Evolutionary conservation across 2,797 vertebrate genomes (phyloP), one percentile per base, ranked within the genome.

Genomic region (Gadopsis marmoratus): DNA sequence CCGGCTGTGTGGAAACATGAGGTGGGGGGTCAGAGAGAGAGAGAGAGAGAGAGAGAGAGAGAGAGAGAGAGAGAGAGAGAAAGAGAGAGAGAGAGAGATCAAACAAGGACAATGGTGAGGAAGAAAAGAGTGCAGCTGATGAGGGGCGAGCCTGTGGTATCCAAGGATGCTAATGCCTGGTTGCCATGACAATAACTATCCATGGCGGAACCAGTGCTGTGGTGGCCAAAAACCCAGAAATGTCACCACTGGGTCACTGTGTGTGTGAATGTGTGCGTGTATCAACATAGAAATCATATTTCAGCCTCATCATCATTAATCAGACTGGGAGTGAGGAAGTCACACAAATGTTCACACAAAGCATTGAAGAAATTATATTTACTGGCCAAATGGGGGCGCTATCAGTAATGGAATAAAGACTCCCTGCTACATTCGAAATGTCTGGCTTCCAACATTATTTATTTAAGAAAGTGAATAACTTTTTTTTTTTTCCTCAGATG

Each of bases 151-250:
- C 61, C 59, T 17, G 23, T 66, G 23, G 82, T 80, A 79, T 83
- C 83, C 78, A 75, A 71, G 79, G 87, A 88, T 86, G 87, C 78
- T 86, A 86, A 86, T 86, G 91, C 79, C 55, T 74, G 82, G 93
- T 93, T 93, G 85, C 92, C 85, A 94, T 92, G 93, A 76, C 91
- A 71, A 89, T 86, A 71, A 62, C 59, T 70, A 73, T 78, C 78
- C 37, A 62, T n/a, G 17, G 53, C 72, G 50, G 29, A 74, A 82
- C 14, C 55, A 68, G n/a, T 4, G 68, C 39, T 61, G 60, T 33
- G n/a, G 64, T 58, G 58, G 63, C 31, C 62, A 58, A 31, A 82
- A 81, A 66, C 48, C 11, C 47, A 70, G 54, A 69, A 71, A 78
- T 67, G 65, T 79, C 78, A 86, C 39, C 19, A 17, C 62, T 64